Conservation (phyloP, 2,113 vertebrate genomes). For the Dipodomys merriami region DNA sequence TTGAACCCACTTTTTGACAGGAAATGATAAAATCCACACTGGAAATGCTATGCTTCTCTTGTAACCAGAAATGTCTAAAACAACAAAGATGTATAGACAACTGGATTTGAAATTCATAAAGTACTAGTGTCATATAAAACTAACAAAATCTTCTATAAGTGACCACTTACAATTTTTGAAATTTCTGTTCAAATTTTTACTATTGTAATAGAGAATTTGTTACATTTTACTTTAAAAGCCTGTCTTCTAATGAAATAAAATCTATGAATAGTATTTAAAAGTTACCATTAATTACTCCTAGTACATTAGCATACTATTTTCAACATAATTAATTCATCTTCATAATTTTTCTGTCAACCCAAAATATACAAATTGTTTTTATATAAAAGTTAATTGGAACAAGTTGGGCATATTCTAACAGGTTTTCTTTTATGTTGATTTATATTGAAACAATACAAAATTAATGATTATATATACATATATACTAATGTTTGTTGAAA, state of each 20-base stretch:
- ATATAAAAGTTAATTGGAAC: conserved; percentile 60
- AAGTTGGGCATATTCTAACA: conserved; percentile 47
- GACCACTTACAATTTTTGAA: not conserved
- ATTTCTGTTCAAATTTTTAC: not conserved
- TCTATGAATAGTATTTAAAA: not conserved
- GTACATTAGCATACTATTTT: conserved; percentile 40
- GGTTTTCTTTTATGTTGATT: not conserved
- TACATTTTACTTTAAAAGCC: conserved; percentile 26
- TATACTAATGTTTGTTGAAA: not conserved
- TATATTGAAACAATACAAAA: conserved; percentile 33
- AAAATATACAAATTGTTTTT: not conserved
- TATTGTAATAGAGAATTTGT: not conserved
- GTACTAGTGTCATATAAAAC: not conserved
- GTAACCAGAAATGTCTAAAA: not conserved
- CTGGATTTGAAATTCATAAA: not conserved
- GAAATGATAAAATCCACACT: not conserved
- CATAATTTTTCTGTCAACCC: conserved; percentile 22
- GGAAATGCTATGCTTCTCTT: not conserved
- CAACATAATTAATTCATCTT: conserved; percentile 42
- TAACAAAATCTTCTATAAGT: not conserved
- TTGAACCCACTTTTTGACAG: not conserved
- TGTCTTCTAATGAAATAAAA: conserved; percentile 34
- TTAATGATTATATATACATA: not conserved
- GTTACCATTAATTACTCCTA: conserved; percentile 14
- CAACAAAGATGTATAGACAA: not conserved